Conservation (phyloP, 2,888 invertebrate species). For the Notodonta ziczac region DNA sequence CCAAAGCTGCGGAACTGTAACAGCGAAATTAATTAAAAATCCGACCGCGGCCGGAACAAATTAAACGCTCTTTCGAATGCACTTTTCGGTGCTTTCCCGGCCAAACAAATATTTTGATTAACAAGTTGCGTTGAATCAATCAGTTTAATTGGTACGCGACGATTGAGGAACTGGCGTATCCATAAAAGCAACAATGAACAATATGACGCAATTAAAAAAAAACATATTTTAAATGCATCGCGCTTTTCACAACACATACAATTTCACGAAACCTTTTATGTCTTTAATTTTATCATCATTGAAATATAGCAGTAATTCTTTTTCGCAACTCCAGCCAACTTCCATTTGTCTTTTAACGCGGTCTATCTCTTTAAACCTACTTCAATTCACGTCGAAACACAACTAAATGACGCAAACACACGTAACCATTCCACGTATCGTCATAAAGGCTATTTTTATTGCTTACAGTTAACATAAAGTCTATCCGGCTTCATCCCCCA, state of each 20-base stretch:
- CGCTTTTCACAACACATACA: too few relatives aligned
- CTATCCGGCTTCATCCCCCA: slow-evolving; percentile 78
- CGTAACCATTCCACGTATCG: slow-evolving; percentile 80
- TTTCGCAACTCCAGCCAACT: slow-evolving; percentile 3
- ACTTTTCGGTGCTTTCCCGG: slow-evolving; percentile 50
- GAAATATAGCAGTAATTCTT: not conserved
- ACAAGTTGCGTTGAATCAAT: slow-evolving; percentile 62
- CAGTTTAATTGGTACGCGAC: slow-evolving; percentile 56
- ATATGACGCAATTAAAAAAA: slow-evolving; percentile 4
- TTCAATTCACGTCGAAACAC: slow-evolving; percentile 54
- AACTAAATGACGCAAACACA: slow-evolving; percentile 64
- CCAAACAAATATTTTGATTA: slow-evolving; percentile 60
- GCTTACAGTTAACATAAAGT: slow-evolving; percentile 79
- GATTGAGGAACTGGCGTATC: slow-evolving; percentile 15
- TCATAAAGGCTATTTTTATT: slow-evolving; percentile 83
- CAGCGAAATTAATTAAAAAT: slow-evolving; percentile 55
- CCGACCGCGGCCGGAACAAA: slow-evolving; percentile 45
- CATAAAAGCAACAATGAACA: slow-evolving; percentile 31
- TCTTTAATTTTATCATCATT: too few relatives aligned
- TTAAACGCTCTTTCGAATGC: slow-evolving; percentile 56
- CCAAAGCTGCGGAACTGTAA: slow-evolving; percentile 21
- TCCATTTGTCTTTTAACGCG: slow-evolving; percentile 31
- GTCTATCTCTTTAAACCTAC: slow-evolving; percentile 45
- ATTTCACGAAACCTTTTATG: too few relatives aligned
- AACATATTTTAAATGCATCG: not conserved